Conservation (phyloP, 2,113 vertebrate genomes). For the Macroglossus sobrinus region DNA sequence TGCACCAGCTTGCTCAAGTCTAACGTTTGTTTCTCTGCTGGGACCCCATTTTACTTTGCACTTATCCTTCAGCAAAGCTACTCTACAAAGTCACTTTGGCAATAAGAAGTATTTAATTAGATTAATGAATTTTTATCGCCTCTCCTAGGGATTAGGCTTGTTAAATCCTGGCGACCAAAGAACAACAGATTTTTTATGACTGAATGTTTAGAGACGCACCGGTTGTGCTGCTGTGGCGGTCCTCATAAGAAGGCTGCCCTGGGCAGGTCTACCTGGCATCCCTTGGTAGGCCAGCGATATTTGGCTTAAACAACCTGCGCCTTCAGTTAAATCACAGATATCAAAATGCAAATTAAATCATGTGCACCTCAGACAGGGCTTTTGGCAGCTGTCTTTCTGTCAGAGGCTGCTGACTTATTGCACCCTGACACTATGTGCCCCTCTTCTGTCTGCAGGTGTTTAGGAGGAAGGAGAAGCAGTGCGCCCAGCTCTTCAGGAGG, state of each 20-base stretch:
- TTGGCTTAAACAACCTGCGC: conserved; percentile 89
- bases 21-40: conserved; percentile 94
- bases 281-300: conserved; percentile 79
- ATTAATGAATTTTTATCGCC: conserved; percentile 98
- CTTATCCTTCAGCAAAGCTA: conserved; percentile 99
- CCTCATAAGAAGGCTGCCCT: conserved; percentile 86
- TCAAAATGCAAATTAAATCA: conserved; percentile 87
- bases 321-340: conserved; percentile 87
- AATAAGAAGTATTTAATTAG: conserved; percentile 99
- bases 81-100: conserved; percentile 96
- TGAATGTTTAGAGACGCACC: conserved; percentile 86
- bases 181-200: conserved; percentile 97
- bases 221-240: conserved; percentile 76
- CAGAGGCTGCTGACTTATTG: conserved; percentile 75
- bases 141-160: conserved; percentile 94
- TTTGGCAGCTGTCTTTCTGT: conserved; percentile 79
- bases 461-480: not conserved
- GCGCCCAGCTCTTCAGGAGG: not conserved
- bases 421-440: conserved; percentile 46
- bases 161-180: conserved; percentile 94
- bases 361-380: conserved; percentile 74
- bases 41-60: conserved; percentile 97
- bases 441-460: not conserved
- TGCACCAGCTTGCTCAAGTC: conserved; percentile 93
- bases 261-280: conserved; percentile 89